Evolutionary conservation across 2,113 vertebrate species (phyloP), one percentile per base, ranked within the genome.

Genomic region (Pelecanoides urinatrix): DNA sequence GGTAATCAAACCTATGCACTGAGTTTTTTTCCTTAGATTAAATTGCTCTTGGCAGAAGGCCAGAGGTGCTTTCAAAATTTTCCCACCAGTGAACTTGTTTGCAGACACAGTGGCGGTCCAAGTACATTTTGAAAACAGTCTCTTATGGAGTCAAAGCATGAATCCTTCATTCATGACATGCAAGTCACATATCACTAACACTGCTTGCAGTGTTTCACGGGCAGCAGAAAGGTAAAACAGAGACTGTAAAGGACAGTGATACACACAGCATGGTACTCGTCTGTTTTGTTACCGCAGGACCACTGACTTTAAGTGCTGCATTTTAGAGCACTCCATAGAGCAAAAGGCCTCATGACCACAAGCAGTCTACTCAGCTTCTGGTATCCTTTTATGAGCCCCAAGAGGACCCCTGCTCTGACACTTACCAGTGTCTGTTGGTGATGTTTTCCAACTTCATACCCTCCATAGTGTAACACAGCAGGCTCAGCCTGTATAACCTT

Each of bases 401-500:
- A 70, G 82, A 56, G 70, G 42, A 90, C 52, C 40, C 32, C 49
- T n/a, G 32, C 21, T 47, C 23, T 29, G 73, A 59, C 73, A 88
- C 98, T 95, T 96, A 99, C 99, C 98, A 99, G 93, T 18, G 22
- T 96, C 95, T 99, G 99, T 11, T 96, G 95, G 68, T 99, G 99
- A 75, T 98, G 97, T 88, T 98, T 98, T 87, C 96, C 98, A 63
- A 98, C 78, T 96, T 99, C 95, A 96, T 99, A 99, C 19, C 99
- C 99, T 96, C 98, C 99, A 95, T 99, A 99, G 97, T 99, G 99
- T 70, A 99, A 94, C 76, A 98, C 98, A 34, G 98, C 94, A 30
- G 99, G 99, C 80, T 98, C 98, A 59, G 98, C 98, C 88, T 99
- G 96, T 80, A 99, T 92, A 82, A 98, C 62, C 45, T 92, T 95